These are phyloP conservation scores for Ariopsis seemanni DNA, from an alignment of 2,113 vertebrate genomes.

Conservation along the genomic window DNA sequence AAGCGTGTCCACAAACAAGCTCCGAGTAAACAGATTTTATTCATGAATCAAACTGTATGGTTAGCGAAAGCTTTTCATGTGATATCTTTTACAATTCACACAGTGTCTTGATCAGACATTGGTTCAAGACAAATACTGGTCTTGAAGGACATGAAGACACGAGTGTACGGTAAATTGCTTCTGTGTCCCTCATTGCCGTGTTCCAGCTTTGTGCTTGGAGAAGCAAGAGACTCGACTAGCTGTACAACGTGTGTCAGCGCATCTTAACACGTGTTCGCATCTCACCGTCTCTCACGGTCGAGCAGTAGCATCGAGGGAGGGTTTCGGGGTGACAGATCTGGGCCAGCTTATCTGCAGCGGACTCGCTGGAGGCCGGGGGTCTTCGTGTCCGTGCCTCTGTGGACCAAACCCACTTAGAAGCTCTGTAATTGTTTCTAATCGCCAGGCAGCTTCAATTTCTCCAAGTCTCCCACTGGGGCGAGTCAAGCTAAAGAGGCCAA, in stretches of 20 bases:
- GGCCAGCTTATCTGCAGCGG: conserved; percentile 69
- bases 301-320: conserved; percentile 41
- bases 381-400: conserved; percentile 60
- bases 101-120: not conserved
- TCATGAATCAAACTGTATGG: not conserved
- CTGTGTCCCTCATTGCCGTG: not conserved
- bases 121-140: not conserved
- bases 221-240: not conserved
- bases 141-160: not conserved
- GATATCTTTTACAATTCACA: not conserved
- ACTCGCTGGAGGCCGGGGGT: conserved; percentile 56
- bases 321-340: conserved; percentile 73
- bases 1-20: conserved; percentile 10
- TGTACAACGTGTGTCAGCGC: not conserved
- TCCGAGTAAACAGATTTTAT: conserved; percentile 9
- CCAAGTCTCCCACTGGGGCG: conserved; percentile 53
- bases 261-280: not conserved
- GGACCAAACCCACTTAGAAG: conserved; percentile 73
- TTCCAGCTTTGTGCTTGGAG: not conserved
- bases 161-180: not conserved
- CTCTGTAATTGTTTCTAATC: conserved; percentile 77
- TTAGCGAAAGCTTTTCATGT: not conserved
- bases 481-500: conserved; percentile 48
- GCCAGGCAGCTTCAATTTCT: conserved; percentile 63
- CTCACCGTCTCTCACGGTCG: conserved; percentile 6